Evolutionary conservation across 2,113 vertebrate genomes (phyloP).

Genomic region (Daubentonia madagascariensis): DNA sequence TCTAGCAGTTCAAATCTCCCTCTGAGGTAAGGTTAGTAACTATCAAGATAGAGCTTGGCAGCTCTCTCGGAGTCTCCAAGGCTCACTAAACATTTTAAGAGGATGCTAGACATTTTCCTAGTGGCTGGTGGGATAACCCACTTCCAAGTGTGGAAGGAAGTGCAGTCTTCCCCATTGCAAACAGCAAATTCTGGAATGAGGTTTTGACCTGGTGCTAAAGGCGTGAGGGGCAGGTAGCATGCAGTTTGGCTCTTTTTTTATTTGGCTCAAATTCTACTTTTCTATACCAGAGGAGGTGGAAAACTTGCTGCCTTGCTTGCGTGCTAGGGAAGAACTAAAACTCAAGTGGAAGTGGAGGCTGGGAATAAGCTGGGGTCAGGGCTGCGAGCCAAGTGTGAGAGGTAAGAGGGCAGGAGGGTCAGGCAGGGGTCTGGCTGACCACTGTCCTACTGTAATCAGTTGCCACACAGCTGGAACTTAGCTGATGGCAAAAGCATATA

Average conservation of each 20-base stretch:
- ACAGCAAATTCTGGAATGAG: not conserved
- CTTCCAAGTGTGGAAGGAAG: not conserved
- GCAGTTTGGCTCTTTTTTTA: not conserved
- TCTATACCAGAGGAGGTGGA: not conserved
- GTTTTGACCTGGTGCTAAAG: not conserved
- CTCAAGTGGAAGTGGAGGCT: not conserved
- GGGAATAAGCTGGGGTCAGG: not conserved
- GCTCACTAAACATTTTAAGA: conserved; percentile 38
- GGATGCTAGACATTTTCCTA: not conserved
- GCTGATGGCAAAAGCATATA: not conserved
- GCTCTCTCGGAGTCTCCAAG: conserved; percentile 3
- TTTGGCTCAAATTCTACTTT: not conserved
- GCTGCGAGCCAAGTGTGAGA: not conserved
- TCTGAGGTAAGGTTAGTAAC: conserved; percentile 39
- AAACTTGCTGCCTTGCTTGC: not conserved
- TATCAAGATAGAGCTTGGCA: conserved; percentile 46
- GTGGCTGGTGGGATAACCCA: not conserved
- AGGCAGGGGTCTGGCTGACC: accelerated
- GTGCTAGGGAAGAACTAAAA: not conserved
- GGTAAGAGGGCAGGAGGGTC: not conserved
- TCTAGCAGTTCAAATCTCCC: conserved; percentile 48
- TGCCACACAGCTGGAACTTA: not conserved
- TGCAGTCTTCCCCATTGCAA: not conserved
- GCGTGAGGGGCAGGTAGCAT: no score
- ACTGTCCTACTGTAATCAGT: not conserved